Evolutionary conservation across 1,140 invertebrate genomes (phyloP), one percentile per base, ranked within the genome.

Genomic region (Drosophila insularis): DNA sequence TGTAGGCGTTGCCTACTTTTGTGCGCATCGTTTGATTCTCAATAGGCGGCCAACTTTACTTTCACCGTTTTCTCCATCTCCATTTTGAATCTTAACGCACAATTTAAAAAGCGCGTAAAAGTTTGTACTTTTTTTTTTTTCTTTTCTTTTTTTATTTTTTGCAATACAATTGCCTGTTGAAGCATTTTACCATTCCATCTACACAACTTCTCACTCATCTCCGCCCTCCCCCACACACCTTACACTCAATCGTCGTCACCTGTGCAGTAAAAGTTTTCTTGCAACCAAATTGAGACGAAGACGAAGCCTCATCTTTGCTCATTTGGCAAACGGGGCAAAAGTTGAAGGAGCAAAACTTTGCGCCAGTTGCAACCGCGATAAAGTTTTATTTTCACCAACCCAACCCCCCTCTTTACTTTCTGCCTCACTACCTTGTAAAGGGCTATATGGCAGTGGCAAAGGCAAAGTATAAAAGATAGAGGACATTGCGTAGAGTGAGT

Each of bases 31-130:
- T 86, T 86, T 87, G 71, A 78, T 78, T 86, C 78, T 87, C 79
- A 86, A 86, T 86, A 85, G 81, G 73, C 65, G 23, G 53, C 40
- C 63, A n/a, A 31, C 7, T 37, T 37, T 37, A 6, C 11, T 61
- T 27, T 39, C 4, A 2, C n/a, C 31, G 7, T 31, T 35, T 35
- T 27, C n/a, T 13, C 66, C 23, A 1, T 72, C 58, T 63, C 8
- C 39, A 50, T 43, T 11, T 78, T 81, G 81, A 72, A 86, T 86
- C 84, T 81, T 75, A 86, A 86, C 81, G 81, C 81, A 86, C 81
- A 86, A 86, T 86, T 86, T 87, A 82, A 87, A 87, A 71, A 79
- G 73, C 66, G 71, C 68, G 81, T 63, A 13, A 63, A 71, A 80
- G 77, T 61, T 80, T 85, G 27, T 27, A 27, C 61, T 61, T 55